These are phyloP conservation scores for Cryptotermes secundus DNA, from an alignment of 1,140 invertebrate genomes.

Conservation along the genomic window DNA sequence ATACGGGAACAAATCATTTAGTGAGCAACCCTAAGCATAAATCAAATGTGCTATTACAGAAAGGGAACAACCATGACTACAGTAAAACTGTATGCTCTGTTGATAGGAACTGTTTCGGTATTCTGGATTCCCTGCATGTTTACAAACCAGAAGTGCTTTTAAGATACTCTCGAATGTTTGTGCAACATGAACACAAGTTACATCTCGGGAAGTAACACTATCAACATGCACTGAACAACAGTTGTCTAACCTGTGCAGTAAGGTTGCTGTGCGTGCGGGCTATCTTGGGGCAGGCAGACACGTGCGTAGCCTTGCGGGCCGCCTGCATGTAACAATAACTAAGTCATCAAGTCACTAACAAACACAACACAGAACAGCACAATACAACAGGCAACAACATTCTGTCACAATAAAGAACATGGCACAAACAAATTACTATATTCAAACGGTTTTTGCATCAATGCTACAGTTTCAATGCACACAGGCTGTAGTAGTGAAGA, in stretches of 20 bases:
- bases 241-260: slow-evolving; percentile 9
- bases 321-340: slow-evolving; percentile 31
- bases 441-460: not conserved
- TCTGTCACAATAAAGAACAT: not conserved
- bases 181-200: no score
- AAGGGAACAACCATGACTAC: no score
- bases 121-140: no score
- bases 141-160: no score
- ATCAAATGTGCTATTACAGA: no score
- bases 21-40: no score
- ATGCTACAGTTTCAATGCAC: no score
- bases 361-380: slow-evolving; percentile 20
- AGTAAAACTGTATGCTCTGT: no score
- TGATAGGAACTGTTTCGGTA: no score
- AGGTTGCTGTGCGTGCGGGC: slow-evolving; percentile 1
- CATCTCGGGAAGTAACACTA: not conserved
- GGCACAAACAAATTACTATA: not conserved
- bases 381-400: not conserved
- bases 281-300: slow-evolving; percentile 18
- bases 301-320: slow-evolving; percentile 31
- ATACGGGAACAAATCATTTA: no score
- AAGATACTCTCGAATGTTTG: no score
- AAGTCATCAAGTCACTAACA: slow-evolving; percentile 26
- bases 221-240: not conserved
- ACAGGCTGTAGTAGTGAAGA: no score